Conservation (phyloP, 2,113 vertebrate genomes). For the Passer montanus region DNA sequence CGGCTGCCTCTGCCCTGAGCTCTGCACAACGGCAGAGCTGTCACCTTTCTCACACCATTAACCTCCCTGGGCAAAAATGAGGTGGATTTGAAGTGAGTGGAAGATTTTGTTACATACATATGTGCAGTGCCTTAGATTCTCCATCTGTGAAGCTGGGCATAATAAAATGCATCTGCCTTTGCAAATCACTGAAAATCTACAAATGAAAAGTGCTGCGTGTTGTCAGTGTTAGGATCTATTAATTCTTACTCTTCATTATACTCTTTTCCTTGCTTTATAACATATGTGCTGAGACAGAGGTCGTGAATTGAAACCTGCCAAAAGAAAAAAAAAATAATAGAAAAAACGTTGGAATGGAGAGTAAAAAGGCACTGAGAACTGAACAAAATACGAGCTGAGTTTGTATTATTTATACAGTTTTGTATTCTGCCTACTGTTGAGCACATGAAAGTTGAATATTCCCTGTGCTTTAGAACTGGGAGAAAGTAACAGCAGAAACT, state of each 20-base stretch:
- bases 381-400: conserved; percentile 23
- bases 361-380: background rate
- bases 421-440: conserved; percentile 70
- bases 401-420: conserved; percentile 65
- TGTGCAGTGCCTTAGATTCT: background rate
- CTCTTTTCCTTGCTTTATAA: background rate
- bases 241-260: conserved; percentile 11
- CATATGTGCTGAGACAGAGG: background rate
- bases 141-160: background rate
- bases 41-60: background rate
- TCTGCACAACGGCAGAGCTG: background rate
- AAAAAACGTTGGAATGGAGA: background rate
- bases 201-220: background rate
- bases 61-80: background rate
- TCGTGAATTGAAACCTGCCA: background rate
- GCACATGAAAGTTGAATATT: conserved; percentile 64
- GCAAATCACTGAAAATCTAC: background rate
- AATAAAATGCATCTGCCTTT: background rate
- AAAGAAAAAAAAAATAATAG: background rate
- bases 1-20: background rate
- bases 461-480: conserved; percentile 42
- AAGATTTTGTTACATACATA: background rate
- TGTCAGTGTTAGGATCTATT: background rate
- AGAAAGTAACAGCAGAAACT: conserved; percentile 54
- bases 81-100: background rate